phyloP scores from a whole-genome alignment of 2,113 vertebrate species.

The Carettochelys insculpta region DNA sequence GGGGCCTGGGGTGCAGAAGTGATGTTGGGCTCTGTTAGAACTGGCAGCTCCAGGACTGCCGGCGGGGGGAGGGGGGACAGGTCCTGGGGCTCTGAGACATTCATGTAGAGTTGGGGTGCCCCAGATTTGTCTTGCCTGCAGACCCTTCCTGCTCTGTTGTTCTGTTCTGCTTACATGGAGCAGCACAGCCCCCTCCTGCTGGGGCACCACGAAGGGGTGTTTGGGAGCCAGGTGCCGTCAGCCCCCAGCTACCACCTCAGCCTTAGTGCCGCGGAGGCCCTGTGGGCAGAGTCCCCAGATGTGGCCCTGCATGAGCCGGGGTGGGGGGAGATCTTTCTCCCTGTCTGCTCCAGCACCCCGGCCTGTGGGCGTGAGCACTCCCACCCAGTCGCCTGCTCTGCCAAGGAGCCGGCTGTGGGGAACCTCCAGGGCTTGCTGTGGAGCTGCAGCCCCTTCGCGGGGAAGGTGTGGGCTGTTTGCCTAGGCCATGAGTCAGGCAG shows the following conservation, averaged over 20 bases:
- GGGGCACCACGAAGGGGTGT: too few species aligned
- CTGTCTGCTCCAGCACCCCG: background rate
- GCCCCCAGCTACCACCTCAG: background rate
- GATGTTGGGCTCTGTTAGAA: background rate
- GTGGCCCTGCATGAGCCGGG: background rate
- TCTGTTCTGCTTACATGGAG: too few species aligned
- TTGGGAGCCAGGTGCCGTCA: too few species aligned
- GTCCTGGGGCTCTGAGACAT: background rate
- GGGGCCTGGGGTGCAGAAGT: background rate
- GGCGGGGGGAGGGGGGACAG: background rate
- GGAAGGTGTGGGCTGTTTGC: slow-evolving; percentile 76
- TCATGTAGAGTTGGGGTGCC: background rate
- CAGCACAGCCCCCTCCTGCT: too few species aligned
- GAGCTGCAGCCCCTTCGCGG: slow-evolving; percentile 40
- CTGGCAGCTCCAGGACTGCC: background rate
- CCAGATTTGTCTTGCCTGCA: background rate
- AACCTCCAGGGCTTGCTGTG: background rate
- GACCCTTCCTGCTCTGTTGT: background rate
- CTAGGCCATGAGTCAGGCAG: slow-evolving; percentile 71
- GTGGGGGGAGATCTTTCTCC: background rate
- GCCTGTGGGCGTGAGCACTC: background rate
- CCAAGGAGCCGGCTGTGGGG: background rate
- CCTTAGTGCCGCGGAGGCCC: too few species aligned
- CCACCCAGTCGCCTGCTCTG: fast-evolving
- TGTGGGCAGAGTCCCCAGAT: too few species aligned